Conservation (phyloP, 2,113 vertebrate genomes). For the Prinia subflava region DNA sequence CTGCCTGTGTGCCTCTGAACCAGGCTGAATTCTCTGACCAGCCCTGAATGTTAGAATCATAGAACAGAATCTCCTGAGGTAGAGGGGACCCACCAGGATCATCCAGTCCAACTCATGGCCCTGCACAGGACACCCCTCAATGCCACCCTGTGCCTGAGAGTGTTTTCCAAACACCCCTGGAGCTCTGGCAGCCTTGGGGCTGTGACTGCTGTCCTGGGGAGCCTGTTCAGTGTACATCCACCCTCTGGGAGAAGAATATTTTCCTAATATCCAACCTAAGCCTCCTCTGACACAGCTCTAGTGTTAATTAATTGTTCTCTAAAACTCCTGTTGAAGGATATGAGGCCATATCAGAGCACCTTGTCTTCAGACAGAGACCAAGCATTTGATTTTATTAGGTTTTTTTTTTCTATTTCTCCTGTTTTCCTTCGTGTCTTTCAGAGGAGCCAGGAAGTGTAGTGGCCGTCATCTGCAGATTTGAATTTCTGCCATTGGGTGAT, state of each 20-base stretch:
- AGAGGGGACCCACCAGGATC: too few relatives aligned
- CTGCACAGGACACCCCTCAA: not conserved
- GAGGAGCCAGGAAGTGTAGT: not conserved
- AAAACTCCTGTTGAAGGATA: not conserved
- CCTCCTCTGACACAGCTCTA: not conserved
- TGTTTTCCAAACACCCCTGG: accelerated
- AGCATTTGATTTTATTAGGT: not conserved
- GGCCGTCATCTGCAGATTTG: not conserved
- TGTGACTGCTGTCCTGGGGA: not conserved
- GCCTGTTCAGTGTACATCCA: not conserved
- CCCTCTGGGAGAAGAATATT: not conserved
- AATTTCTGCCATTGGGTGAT: constrained; percentile 44
- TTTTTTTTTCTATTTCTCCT: not conserved
- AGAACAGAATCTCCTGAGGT: not conserved
- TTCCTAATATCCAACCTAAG: not conserved
- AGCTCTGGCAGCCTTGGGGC: not conserved
- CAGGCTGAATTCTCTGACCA: not conserved
- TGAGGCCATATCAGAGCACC: not conserved
- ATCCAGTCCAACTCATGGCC: accelerated
- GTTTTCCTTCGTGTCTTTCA: not conserved
- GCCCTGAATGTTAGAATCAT: not conserved
- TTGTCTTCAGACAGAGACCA: not conserved
- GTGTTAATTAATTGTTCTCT: not conserved
- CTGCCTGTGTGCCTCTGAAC: not conserved
- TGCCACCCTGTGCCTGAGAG: not conserved